These are phyloP conservation scores for Drosophila sproati DNA, from an alignment of 1,140 invertebrate genomes.

Conservation along the genomic window DNA sequence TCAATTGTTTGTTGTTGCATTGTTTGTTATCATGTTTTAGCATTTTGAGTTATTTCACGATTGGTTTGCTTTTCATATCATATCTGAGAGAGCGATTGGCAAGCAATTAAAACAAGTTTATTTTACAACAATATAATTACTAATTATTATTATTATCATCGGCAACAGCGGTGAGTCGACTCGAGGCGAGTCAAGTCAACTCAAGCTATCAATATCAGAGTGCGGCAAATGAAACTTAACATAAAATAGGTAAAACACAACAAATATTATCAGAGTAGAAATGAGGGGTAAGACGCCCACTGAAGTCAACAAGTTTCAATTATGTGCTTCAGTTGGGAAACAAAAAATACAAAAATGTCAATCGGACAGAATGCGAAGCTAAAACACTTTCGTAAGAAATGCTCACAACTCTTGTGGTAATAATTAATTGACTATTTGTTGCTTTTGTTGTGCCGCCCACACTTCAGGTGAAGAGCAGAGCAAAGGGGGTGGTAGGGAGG, in stretches of 20 bases:
- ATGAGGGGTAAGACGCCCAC: conserved; percentile 19
- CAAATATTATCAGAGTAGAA: not conserved
- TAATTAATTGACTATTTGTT: conserved; percentile 83
- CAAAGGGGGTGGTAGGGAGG: not conserved
- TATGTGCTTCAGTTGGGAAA: conserved; percentile 61
- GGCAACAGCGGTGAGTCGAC: conserved; percentile 9
- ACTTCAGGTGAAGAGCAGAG: not conserved
- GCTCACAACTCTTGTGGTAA: conserved; percentile 52
- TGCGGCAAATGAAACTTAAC: conserved; percentile 76
- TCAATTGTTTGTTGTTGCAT: conserved; percentile 10
- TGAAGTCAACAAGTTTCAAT: conserved; percentile 79
- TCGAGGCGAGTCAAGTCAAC: not conserved
- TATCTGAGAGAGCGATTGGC: conserved; percentile 47
- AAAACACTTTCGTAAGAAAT: conserved; percentile 78
- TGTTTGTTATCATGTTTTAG: conserved; percentile 31
- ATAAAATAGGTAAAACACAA: conserved; percentile 70
- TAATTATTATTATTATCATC: conserved; percentile 82
- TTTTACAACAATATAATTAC: conserved; percentile 82
- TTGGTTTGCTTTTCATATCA: conserved; percentile 29
- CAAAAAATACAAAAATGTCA: conserved; percentile 31
- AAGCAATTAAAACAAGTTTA: conserved; percentile 81
- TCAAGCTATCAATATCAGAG: conserved; percentile 66
- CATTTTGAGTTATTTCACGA: conserved; percentile 15
- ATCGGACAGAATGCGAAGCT: conserved; percentile 28
- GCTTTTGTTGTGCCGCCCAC: conserved; percentile 68